Evolutionary conservation across 2,797 vertebrate species (phyloP), one percentile per base, ranked within the genome.

Genomic region (Petrocephalus sullivani): DNA sequence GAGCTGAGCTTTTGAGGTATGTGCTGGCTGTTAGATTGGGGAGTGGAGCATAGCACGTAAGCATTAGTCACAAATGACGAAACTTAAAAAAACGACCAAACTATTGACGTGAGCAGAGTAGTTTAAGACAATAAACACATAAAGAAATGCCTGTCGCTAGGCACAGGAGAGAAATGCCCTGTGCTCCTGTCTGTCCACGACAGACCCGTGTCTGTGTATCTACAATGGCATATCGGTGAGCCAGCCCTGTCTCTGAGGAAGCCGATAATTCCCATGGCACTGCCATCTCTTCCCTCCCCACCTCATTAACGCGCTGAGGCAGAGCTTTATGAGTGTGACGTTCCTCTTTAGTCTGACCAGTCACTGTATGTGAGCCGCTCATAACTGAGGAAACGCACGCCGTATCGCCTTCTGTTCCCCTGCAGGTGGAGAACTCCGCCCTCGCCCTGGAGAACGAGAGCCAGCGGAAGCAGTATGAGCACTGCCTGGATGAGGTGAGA

Each of bases 401-500:
- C 9, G 7, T 51, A 51, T 51, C 49, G 10, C 60, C 6, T 7
- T 89, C 37, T 86, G 37, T 82, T 89, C 92, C 90, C 58, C 88
- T 89, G 85, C 94, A 98, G 97, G 97, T 96, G 88, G 93, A 96
- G 92, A 98, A 98, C 91, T 97, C 96, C 0, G 94, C 95, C 0
- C 90, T 98, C 95, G 96, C 96, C 89, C 92, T 92, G 92, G 97
- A 97, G 95, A 98, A 98, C 53, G 95, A 97, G 93, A 97, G 91
- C 94, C 97, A 98, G 94, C 95, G 97, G 93, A 96, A 97, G 33
- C 97, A 98, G 91, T 98, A 98, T 87, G 98, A 98, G 89, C 94
- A 95, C 87, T 98, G 98, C 88, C 95, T 98, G 0, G 98, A 98
- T 86, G 97, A 98, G 97, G 98, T 98, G 95, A 96, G 95, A 37